Percentiles rank a stretch among this genome's conserved stretches.
These are phyloP conservation scores for Hirudo medicinalis DNA, from an alignment of 1,140 invertebrate genomes.

Conservation along the genomic window DNA sequence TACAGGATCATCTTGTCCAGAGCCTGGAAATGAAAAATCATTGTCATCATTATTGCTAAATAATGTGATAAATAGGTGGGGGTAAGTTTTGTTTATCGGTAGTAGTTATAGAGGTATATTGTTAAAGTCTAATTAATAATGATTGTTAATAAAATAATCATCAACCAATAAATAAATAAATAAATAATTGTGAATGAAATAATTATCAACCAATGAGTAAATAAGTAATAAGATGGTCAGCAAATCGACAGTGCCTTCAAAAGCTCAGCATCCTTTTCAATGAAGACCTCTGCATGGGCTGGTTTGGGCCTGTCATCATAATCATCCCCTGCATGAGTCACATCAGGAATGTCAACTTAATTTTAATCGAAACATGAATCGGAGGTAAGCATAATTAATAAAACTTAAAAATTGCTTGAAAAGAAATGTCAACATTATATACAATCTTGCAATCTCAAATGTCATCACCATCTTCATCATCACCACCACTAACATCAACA, in stretches of 20 bases:
- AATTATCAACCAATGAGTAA: neutral
- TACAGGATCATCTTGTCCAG: constrained; percentile 32
- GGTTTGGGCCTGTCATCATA: constrained; percentile 40
- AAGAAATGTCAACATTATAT: neutral
- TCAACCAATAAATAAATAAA: neutral
- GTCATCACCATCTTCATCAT: neutral
- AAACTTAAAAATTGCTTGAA: too few species aligned
- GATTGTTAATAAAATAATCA: too few species aligned
- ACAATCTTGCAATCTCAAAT: neutral
- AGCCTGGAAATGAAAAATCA: constrained; percentile 42
- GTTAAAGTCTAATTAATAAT: too few species aligned
- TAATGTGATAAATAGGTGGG: too few species aligned
- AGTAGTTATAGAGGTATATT: too few species aligned
- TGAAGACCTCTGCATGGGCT: constrained; percentile 44
- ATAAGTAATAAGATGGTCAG: too few species aligned
- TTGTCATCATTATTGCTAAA: constrained; percentile 7
- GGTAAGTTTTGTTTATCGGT: too few species aligned
- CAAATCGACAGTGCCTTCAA: constrained; percentile 48
- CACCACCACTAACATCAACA: neutral
- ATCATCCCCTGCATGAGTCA: constrained; percentile 28
- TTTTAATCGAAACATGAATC: neutral
- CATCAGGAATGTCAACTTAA: too few species aligned
- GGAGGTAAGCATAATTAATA: neutral
- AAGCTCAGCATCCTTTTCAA: constrained; percentile 65
- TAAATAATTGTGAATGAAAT: neutral